These are phyloP conservation scores for Cosmopolites sordidus DNA, from an alignment of 2,888 invertebrate genomes.

Conservation along the genomic window DNA sequence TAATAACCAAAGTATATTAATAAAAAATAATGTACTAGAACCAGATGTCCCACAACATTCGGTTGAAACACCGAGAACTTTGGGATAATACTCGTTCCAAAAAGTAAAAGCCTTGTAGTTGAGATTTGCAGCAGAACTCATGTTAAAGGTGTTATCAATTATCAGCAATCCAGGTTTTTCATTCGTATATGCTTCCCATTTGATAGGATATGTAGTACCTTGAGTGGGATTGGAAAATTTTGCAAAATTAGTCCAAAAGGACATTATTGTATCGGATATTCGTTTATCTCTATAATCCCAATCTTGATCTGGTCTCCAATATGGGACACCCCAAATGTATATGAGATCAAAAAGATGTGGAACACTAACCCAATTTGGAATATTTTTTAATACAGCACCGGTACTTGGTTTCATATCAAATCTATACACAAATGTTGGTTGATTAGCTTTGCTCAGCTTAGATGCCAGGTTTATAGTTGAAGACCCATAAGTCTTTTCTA, in stretches of 20 bases:
- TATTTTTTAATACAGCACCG: slow-evolving; percentile 57
- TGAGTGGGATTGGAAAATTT: slow-evolving; percentile 69
- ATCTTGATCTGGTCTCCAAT: slow-evolving; percentile 60
- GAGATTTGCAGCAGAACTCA: slow-evolving; percentile 63
- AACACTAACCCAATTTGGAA: slow-evolving; percentile 75
- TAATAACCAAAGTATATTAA: slow-evolving; percentile 4
- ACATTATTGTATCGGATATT: slow-evolving; percentile 75
- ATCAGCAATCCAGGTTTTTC: slow-evolving; percentile 68
- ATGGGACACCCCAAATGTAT: slow-evolving; percentile 77
- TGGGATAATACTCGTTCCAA: slow-evolving; percentile 82
- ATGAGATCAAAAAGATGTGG: slow-evolving; percentile 79
- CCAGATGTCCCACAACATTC: slow-evolving; percentile 61
- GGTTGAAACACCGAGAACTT: slow-evolving; percentile 65
- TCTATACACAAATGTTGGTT: slow-evolving; percentile 65
- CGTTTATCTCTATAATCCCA: slow-evolving; percentile 78
- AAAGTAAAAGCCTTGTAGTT: slow-evolving; percentile 76
- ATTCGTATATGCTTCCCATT: slow-evolving; percentile 68
- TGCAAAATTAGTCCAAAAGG: slow-evolving; percentile 74
- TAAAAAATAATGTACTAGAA: slow-evolving; percentile 8
- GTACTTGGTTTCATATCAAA: slow-evolving; percentile 73
- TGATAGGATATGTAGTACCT: slow-evolving; percentile 62
- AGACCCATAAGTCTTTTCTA: slow-evolving; percentile 68
- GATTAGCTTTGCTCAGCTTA: slow-evolving; percentile 54
- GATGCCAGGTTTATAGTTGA: slow-evolving; percentile 67
- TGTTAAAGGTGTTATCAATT: slow-evolving; percentile 72